Conservation (phyloP, 1,140 invertebrate species). For the Nephila pilipes region DNA sequence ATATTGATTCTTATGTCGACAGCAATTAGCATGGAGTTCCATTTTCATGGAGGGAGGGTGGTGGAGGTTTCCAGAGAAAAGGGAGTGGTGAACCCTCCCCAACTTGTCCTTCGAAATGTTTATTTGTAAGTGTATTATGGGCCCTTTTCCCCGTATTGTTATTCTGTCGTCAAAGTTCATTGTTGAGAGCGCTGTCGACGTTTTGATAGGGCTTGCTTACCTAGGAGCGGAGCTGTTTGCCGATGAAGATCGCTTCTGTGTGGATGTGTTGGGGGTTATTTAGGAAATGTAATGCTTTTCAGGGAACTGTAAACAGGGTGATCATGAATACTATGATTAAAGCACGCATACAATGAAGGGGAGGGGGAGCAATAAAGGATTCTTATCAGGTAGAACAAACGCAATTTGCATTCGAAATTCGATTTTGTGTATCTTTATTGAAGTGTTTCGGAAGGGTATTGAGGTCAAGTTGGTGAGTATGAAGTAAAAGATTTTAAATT, state of each 20-base stretch:
- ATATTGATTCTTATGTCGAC: conserved; percentile 76
- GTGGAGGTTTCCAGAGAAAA: not conserved
- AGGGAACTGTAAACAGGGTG: not conserved
- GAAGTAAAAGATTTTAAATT: not conserved
- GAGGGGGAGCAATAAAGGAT: not conserved
- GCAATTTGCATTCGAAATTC: not conserved
- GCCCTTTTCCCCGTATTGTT: conserved; percentile 51
- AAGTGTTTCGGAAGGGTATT: not conserved
- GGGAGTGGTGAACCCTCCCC: not conserved
- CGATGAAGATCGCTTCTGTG: not conserved
- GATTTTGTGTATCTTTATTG: not conserved
- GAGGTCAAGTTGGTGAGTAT: not conserved
- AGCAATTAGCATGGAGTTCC: conserved; percentile 73
- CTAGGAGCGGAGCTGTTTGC: not conserved
- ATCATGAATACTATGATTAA: conserved; percentile 30
- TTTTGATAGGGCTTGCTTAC: conserved; percentile 32
- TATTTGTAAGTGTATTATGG: conserved; percentile 61
- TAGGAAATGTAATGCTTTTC: conserved; percentile 15
- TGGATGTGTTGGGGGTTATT: not conserved
- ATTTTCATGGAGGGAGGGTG: conserved; percentile 46
- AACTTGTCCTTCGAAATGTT: conserved; percentile 40
- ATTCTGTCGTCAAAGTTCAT: conserved; percentile 33
- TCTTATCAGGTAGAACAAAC: not conserved
- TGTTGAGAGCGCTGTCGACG: not conserved
- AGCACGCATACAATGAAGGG: not conserved